Evolutionary conservation across 2,888 invertebrate genomes (phyloP).

Genomic region (Cheilosia impressa): DNA sequence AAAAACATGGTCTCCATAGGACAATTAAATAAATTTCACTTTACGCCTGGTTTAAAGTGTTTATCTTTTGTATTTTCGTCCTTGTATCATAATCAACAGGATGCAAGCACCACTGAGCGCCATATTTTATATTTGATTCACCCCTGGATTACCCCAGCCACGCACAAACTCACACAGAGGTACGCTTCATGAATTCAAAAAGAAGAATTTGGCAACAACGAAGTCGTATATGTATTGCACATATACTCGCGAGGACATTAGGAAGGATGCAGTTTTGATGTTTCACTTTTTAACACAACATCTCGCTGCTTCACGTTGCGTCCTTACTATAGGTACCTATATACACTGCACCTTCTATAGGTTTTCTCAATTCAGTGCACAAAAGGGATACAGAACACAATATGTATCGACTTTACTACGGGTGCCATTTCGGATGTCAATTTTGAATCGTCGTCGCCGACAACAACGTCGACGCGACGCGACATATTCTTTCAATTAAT

Average conservation of each 20-base stretch:
- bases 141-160: constrained; percentile 14
- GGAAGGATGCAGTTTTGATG: constrained; percentile 53
- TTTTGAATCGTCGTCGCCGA: constrained; percentile 58
- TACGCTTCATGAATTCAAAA: constrained; percentile 39
- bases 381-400: constrained; percentile 18
- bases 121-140: constrained; percentile 50
- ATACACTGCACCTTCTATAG: constrained; percentile 4
- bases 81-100: constrained; percentile 61
- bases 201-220: constrained; percentile 26
- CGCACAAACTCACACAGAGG: constrained; percentile 3
- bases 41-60: constrained; percentile 41
- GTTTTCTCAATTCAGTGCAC: constrained; percentile 50
- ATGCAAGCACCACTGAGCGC: constrained; percentile 53
- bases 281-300: constrained; percentile 30
- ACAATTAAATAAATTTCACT: constrained; percentile 67
- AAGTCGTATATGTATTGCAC: not conserved
- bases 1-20: constrained; percentile 42
- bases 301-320: constrained; percentile 21
- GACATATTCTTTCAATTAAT: constrained; percentile 68
- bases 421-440: constrained; percentile 69
- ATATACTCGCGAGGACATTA: not conserved
- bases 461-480: constrained; percentile 14
- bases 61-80: not conserved
- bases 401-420: constrained; percentile 33
- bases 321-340: not conserved